Evolutionary conservation across 2,113 vertebrate species (phyloP).

Genomic region (Cyanocitta stelleri): DNA sequence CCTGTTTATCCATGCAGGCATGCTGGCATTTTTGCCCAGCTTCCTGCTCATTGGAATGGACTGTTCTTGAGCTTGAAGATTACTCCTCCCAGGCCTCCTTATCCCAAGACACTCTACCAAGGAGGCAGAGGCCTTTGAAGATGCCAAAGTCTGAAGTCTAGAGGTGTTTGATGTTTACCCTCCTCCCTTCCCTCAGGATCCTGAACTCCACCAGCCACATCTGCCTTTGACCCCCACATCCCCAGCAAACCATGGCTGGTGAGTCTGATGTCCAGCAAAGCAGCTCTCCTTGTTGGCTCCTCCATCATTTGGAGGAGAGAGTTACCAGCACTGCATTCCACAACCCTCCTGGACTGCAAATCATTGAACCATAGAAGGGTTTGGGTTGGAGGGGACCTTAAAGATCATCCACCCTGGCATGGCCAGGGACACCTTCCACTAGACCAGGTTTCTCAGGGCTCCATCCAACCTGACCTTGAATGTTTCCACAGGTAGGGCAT

Average conservation of each 20-base stretch:
- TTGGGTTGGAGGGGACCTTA: background rate
- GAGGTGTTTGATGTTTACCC: background rate
- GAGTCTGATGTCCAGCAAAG: background rate
- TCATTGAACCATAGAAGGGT: background rate
- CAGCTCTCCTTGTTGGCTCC: background rate
- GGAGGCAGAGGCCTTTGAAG: background rate
- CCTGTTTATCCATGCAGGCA: background rate
- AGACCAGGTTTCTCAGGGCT: background rate
- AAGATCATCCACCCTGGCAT: background rate
- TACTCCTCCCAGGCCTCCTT: background rate
- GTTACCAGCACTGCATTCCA: background rate
- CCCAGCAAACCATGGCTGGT: rapidly evolving
- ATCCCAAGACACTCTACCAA: background rate
- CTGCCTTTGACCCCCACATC: background rate
- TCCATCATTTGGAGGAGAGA: background rate
- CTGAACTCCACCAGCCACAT: background rate
- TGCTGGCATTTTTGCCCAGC: background rate
- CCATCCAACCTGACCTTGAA: background rate
- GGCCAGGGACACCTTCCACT: background rate
- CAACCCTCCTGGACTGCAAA: background rate
- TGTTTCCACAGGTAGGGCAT: background rate
- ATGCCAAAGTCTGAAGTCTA: background rate
- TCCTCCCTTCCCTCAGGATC: background rate
- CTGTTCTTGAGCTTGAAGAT: background rate
- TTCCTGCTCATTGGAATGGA: background rate